phyloP scores from a whole-genome alignment of 1,140 invertebrate species.

The Drosophila tristis region DNA sequence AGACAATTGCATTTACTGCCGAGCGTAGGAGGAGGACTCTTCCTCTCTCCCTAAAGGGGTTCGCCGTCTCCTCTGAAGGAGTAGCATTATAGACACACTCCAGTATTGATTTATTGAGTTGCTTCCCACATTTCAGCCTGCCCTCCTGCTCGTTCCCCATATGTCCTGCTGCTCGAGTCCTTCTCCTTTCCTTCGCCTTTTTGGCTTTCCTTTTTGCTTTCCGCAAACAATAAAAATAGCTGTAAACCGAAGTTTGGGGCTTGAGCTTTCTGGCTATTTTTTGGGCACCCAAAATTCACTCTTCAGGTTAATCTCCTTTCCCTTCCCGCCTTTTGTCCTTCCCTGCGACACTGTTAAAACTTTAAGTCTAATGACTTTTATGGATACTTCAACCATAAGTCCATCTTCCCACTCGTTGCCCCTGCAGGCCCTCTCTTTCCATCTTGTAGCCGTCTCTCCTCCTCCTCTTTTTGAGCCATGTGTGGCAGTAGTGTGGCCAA shows the following conservation, averaged over 20 bases:
- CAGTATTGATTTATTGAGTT: conserved; percentile 78
- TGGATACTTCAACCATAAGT: conserved; percentile 52
- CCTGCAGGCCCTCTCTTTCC: neutral
- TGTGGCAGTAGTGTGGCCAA: conserved; percentile 45
- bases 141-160: neutral
- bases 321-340: conserved; percentile 7
- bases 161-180: conserved; percentile 20
- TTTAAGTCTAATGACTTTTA: conserved; percentile 75
- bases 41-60: neutral
- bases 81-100: conserved; percentile 30
- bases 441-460: neutral
- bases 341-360: conserved; percentile 39
- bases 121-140: conserved; percentile 48
- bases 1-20: conserved; percentile 66
- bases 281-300: conserved; percentile 32
- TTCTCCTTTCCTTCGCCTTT: neutral
- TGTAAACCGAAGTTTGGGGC: neutral
- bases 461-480: conserved; percentile 3
- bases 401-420: neutral
- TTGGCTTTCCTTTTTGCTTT: neutral
- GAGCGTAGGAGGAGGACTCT: neutral
- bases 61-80: neutral
- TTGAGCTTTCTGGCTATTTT: conserved; percentile 9
- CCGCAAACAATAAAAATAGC: conserved; percentile 38
- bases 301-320: conserved; percentile 46